Conservation (phyloP, 2,113 vertebrate genomes). For the Climacteris rufus region DNA sequence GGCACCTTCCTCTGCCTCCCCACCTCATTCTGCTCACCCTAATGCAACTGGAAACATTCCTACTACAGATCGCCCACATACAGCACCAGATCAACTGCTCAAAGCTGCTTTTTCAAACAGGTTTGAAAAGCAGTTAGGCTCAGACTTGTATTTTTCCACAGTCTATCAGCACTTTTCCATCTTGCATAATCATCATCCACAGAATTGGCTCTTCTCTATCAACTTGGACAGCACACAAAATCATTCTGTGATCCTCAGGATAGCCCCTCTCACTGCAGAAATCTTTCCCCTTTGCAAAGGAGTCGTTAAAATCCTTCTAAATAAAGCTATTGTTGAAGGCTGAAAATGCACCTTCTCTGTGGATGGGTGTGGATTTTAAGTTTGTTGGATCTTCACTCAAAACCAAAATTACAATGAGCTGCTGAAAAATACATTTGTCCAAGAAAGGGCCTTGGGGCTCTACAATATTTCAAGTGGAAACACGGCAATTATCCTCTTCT, state of each 20-base stretch:
- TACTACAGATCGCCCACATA: accelerated
- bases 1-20: neutral
- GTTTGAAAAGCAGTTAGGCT: neutral
- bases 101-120: neutral
- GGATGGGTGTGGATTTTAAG: neutral
- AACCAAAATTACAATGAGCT: constrained; percentile 47
- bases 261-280: neutral
- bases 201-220: neutral
- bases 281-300: neutral
- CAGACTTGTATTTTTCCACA: constrained; percentile 28
- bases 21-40: neutral
- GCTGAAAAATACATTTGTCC: constrained; percentile 46
- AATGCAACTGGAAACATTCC: neutral
- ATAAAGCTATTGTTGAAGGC: neutral
- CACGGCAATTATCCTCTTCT: constrained; percentile 3
- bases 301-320: neutral
- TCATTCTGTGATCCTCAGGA: neutral
- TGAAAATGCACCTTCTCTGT: neutral
- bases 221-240: neutral
- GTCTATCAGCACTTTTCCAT: constrained; percentile 32
- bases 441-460: constrained; percentile 4
- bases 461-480: constrained; percentile 21
- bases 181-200: neutral
- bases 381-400: neutral
- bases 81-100: neutral